phyloP scores from a whole-genome alignment of 2,797 vertebrate genomes.

The Diceros bicornis region DNA sequence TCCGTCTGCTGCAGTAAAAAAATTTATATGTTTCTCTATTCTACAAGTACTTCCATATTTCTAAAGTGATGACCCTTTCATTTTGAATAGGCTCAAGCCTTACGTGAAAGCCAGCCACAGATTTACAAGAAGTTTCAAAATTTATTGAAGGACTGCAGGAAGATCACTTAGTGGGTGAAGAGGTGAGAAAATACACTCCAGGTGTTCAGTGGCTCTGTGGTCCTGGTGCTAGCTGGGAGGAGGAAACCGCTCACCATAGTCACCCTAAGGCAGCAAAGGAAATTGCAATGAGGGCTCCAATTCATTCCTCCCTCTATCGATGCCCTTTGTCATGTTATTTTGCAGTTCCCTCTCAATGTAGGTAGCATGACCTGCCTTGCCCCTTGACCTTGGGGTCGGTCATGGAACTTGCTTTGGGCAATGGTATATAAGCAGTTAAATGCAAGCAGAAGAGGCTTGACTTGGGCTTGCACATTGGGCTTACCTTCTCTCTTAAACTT shows the following conservation, averaged over 20 bases:
- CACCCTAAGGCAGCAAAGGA: background rate
- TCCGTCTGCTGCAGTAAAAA: slow-evolving; percentile 47
- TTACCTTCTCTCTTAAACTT: background rate
- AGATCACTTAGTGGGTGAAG: background rate
- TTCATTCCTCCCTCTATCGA: background rate
- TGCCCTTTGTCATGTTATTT: background rate
- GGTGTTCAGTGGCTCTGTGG: background rate
- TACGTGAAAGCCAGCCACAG: slow-evolving; percentile 44
- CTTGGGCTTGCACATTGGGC: background rate
- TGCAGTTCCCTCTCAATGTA: background rate
- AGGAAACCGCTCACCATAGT: background rate
- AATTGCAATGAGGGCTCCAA: background rate
- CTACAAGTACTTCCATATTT: slow-evolving; percentile 58
- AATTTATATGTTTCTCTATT: slow-evolving; percentile 45
- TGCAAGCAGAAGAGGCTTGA: background rate
- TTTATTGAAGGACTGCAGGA: slow-evolving; percentile 27
- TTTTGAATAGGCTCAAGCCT: slow-evolving; percentile 52
- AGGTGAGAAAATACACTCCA: background rate
- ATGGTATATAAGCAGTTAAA: background rate
- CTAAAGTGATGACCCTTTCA: slow-evolving; percentile 70
- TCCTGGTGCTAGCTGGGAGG: background rate
- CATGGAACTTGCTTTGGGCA: background rate
- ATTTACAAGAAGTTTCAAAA: slow-evolving; percentile 42
- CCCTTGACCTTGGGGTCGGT: background rate
- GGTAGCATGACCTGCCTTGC: background rate